Evolutionary conservation across 92 coral and sea anemone species (phyloP), one percentile per base, ranked within the genome.

Genomic region (Parazoanthus atlanticus): DNA sequence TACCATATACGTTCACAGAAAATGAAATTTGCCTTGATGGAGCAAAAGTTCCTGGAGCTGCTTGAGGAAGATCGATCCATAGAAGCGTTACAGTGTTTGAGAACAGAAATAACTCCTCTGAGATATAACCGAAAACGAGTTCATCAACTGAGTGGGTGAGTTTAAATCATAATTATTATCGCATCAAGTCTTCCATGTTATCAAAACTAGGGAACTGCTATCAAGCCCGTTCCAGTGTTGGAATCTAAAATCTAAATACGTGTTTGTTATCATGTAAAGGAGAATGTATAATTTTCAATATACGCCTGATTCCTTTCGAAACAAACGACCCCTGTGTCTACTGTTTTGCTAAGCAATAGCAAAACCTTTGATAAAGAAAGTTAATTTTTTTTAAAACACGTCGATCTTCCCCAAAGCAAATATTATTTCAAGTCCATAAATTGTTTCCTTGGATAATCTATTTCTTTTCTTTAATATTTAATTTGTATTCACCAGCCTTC

Each of bases 61-160:
- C 78, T 97, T 23, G 99, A 97, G 83, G 98, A 96, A 23, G 96
- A 94, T 54, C 89, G 94, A 73, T 94, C 97, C 23, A 88, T 97
- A 79, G 99, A 97, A 31, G 99, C 99, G 34, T 88, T 97, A 54
- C 94, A 94, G 76, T 97, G 99, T 89, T 88, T 97, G 54, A 93
- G 99, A 82, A 97, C 94, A 71, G 99, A 97, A 64, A 86, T 97
- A 72, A 93, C 98, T n/a, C 99, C 99, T 21, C 91, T 97, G 77
- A 95, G 89, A 90, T 94, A 93, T 76, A 97, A 95, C 92, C 94
- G 93, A 80, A 95, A 97, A 69, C 89, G 97, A 43, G 93, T 97
- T 11, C 99, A 97, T 90, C 95, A 94, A 25, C 95, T 97, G 40
- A 93, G 96, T 95, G 99, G 99, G 99, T 97, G 85, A 86, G 98